Percentiles rank a stretch among this genome's conserved stretches.
Evolutionary conservation across 1,140 invertebrate species (phyloP).

Genomic region (Drosophila truncata): DNA sequence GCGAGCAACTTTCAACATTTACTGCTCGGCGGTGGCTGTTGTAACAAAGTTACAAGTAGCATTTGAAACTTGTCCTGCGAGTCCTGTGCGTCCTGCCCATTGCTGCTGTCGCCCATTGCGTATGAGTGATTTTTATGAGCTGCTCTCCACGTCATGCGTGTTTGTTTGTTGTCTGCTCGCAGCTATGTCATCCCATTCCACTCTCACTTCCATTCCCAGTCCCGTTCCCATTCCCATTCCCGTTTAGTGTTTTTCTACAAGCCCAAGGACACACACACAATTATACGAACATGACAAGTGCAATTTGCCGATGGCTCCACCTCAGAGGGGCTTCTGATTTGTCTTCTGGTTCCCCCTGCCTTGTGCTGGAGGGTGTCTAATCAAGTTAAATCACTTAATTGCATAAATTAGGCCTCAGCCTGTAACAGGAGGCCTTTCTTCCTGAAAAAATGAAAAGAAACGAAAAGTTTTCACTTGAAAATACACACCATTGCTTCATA

Average conservation of each 20-base stretch:
- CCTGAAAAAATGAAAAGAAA: neutral
- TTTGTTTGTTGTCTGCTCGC: slow-evolving; percentile 38
- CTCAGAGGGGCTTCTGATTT: neutral
- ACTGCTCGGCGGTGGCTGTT: slow-evolving; percentile 43
- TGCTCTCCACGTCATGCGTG: slow-evolving; percentile 38
- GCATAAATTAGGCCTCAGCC: slow-evolving; percentile 44
- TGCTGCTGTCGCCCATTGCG: slow-evolving; percentile 50
- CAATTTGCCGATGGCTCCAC: slow-evolving; percentile 30
- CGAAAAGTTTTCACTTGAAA: slow-evolving; percentile 28
- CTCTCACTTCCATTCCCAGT: neutral
- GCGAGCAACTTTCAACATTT: slow-evolving; percentile 65
- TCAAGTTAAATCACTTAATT: slow-evolving; percentile 63
- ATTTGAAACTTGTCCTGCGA: slow-evolving; percentile 75
- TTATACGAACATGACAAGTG: slow-evolving; percentile 57
- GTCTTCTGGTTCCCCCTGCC: slow-evolving; percentile 21
- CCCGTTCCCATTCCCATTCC: neutral
- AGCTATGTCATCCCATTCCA: slow-evolving; percentile 4
- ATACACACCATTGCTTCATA: neutral
- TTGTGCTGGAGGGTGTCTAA: slow-evolving; percentile 33
- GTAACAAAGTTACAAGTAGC: slow-evolving; percentile 79
- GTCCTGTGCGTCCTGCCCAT: slow-evolving; percentile 41
- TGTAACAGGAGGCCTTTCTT: neutral
- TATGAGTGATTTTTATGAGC: slow-evolving; percentile 80
- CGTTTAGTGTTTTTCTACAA: slow-evolving; percentile 3
- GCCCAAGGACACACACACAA: slow-evolving; percentile 28